Base-by-base conservation (phyloP, 1,140 invertebrate species). In the Vollenhovia emeryi region DNA sequence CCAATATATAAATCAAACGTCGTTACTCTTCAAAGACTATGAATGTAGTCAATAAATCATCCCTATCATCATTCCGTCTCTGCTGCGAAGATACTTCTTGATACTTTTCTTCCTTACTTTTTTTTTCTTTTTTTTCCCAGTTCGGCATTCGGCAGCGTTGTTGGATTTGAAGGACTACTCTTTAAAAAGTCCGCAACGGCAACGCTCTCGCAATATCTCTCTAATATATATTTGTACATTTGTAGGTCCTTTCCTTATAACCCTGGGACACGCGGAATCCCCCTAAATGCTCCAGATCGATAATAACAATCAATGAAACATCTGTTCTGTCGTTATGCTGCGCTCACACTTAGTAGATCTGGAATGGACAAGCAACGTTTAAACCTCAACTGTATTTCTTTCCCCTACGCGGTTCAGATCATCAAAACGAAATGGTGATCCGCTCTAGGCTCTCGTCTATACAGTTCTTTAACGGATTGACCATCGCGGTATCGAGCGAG, bases 31-130 rank as follows among this genome's bases (percentile, higher is more conserved):
- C 87, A 86, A 69, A 86, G 92, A 94, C 91, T 94, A 93, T 92
- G 87, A 93, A 92, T 93, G 90, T 93, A 94, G 92, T 92, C 92
- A 93, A 94, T 94, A 94, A 95, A 94, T 93, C 92, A 94, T 94
- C 84, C 92, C 92, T 93, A 94, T 92, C 92, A 78, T 94, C 92
- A 80, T 86, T 78, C 68, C 57, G 43, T 91, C 91, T 90, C 85
- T 92, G 92, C 91, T 94, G 92, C 93, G 93, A 94, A 93, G 92
- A 92, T 91, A 91, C 60, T 79, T 92, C 90, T 92, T 91, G 69
- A 87, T 89, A 76, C 50, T 73, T 75, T 71, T 33, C 66, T 80
- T 50, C 15, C 48, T 50, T 50, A 18, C 18, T 57, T 45, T 50
- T 80, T 79, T 52, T 36, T 55, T 13, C 50, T 66, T 5, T 66